Conservation (phyloP, 1,140 invertebrate species). For the Danaus melanippus region DNA sequence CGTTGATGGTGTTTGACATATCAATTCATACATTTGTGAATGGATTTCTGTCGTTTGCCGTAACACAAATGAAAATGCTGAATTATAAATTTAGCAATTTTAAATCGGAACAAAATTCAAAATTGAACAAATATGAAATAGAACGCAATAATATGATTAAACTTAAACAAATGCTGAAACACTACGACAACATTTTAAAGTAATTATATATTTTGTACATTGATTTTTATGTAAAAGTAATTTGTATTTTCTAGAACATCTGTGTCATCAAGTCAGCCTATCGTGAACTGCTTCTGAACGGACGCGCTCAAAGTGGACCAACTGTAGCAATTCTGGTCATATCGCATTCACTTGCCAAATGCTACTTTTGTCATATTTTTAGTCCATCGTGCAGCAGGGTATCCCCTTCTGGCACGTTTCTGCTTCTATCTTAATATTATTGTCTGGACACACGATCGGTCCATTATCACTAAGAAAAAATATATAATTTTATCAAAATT, state of each 20-base stretch:
- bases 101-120: slow-evolving; percentile 4
- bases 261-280: too few species aligned
- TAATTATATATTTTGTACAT: slow-evolving; percentile 3
- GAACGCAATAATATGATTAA: slow-evolving; percentile 3
- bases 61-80: slow-evolving; percentile 26
- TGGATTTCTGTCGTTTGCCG: slow-evolving; percentile 22
- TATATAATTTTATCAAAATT: slow-evolving; percentile 9
- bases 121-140: slow-evolving; percentile 2
- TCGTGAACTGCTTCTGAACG: too few species aligned
- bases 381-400: too few species aligned
- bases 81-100: slow-evolving; percentile 6
- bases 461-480: background rate
- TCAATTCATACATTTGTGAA: slow-evolving; percentile 22
- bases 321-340: too few species aligned
- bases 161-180: slow-evolving; percentile 16
- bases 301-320: too few species aligned
- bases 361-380: too few species aligned
- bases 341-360: too few species aligned
- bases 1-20: slow-evolving; percentile 24
- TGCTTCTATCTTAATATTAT: too few species aligned
- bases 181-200: slow-evolving; percentile 17
- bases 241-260: background rate
- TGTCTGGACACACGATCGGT: too few species aligned
- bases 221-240: slow-evolving; percentile 3
- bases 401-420: too few species aligned